Percentiles rank a stretch among this genome's conserved stretches.
Evolutionary conservation across 2,113 vertebrate species (phyloP).

Genomic region (Stictonetta naevosa): DNA sequence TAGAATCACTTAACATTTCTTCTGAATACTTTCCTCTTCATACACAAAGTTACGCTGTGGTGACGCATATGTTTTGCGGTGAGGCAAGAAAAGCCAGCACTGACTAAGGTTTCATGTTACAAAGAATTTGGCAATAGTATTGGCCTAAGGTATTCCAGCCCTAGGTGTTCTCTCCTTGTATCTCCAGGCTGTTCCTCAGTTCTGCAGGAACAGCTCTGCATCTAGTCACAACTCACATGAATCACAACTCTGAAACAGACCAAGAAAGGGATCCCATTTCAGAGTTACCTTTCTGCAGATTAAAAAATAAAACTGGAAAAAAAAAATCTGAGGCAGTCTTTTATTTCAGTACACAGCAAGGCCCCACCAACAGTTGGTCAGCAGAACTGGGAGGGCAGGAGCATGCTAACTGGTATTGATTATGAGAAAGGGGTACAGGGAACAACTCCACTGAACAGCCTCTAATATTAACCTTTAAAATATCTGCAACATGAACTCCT

Average conservation of each 20-base stretch:
- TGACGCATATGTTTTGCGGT: background rate
- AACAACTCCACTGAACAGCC: background rate
- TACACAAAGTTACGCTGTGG: background rate
- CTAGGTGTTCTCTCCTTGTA: background rate
- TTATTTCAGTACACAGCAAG: background rate
- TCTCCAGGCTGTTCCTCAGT: background rate
- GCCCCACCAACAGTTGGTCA: background rate
- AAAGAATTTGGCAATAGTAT: constrained; percentile 22
- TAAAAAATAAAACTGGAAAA: background rate
- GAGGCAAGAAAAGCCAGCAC: constrained; percentile 3
- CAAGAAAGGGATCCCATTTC: background rate
- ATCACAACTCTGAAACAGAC: background rate
- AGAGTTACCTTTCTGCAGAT: background rate
- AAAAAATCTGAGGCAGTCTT: background rate
- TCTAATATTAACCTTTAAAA: background rate
- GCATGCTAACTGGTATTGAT: background rate
- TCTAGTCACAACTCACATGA: background rate
- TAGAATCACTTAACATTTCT: background rate
- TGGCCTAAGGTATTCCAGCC: background rate
- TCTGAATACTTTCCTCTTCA: background rate
- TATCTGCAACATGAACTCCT: background rate
- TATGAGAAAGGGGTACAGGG: background rate
- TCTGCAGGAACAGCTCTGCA: background rate
- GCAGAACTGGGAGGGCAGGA: background rate
- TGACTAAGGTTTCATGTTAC: constrained; percentile 5